Percentiles rank a stretch among this genome's conserved stretches.
Conservation (phyloP, 1,140 invertebrate species). For the Nautilus pompilius region DNA sequence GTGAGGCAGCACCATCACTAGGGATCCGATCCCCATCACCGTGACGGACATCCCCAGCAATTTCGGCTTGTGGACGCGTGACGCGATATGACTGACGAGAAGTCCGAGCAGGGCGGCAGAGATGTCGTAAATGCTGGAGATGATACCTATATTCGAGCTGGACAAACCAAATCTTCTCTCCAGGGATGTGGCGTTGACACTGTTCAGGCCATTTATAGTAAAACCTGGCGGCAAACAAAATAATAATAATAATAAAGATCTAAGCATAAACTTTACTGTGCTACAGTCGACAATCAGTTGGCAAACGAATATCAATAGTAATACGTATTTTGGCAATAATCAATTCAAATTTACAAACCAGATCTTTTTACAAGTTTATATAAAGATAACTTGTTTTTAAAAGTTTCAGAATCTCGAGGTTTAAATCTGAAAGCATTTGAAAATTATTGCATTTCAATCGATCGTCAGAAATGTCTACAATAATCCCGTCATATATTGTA, state of each 20-base stretch:
- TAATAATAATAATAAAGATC: background rate
- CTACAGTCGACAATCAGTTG: too few species aligned
- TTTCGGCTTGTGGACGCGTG: slow-evolving; percentile 72
- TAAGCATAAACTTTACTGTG: too few species aligned
- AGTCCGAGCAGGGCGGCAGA: slow-evolving; percentile 74
- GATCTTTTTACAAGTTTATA: background rate
- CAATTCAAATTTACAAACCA: background rate
- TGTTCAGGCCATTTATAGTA: slow-evolving; percentile 80
- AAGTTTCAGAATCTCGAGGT: background rate
- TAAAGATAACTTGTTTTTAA: background rate
- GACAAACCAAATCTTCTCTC: slow-evolving; percentile 73
- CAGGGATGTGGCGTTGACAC: slow-evolving; percentile 81
- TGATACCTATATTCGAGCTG: slow-evolving; percentile 71
- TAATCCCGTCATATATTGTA: too few species aligned
- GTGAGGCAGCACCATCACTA: slow-evolving; percentile 89
- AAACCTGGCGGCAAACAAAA: slow-evolving; percentile 60
- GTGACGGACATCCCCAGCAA: slow-evolving; percentile 70
- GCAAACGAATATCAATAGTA: background rate
- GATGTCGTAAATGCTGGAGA: slow-evolving; percentile 75
- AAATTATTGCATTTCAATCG: too few species aligned
- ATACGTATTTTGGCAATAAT: background rate
- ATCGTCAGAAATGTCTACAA: too few species aligned
- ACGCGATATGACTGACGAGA: slow-evolving; percentile 69
- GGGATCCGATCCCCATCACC: slow-evolving; percentile 70
- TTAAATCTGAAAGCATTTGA: too few species aligned